Base-by-base conservation (phyloP, 2,888 invertebrate species). In the Ypsolopha scabrella region DNA sequence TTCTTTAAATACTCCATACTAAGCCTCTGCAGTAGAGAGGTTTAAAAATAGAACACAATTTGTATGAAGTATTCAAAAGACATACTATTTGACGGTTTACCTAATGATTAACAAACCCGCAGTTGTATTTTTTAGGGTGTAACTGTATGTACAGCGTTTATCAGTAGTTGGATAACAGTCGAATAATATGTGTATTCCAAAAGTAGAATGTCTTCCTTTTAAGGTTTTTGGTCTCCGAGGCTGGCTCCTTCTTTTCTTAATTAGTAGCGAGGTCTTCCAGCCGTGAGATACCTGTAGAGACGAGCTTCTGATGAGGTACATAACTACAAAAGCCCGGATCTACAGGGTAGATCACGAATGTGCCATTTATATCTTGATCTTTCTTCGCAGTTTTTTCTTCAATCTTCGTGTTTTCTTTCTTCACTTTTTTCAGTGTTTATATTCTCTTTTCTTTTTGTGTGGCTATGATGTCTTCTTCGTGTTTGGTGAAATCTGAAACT, bases 211-310 rank as follows among this genome's bases (percentile, higher is more conserved):
- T 52, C 57, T 38, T 56, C 57, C 55, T 46, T 37, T 48, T 44
- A 48, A 50, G 44, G 38, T 14, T 39, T 35, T 44, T 14, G 48
- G 50, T 50, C 54, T 53, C 34, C 41, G 10, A n/a, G 33, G n/a
- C 24, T 44, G 11, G n/a, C n/a, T 10, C 33, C 10, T 24, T 52
- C 48, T 37, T 51, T 9, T 35, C 34, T 10, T 54, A 52, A 51
- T 64, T 71, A 87, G 91, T 89, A 90, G 91, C 90, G 91, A 89
- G 91, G 91, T 92, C 92, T 92, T 92, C 91, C 93, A 93, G 94
- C 96, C 95, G 95, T 96, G 95, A 96, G 96, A 96, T 96, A 96
- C 96, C 96, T 96, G 96, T 96, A 96, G 95, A 96, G 95, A 96
- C 96, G 96, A 97, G 96, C 96, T 96, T 96, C 96, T 96, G 96